A percentile compares a stretch with the other conserved stretches of the same genome.
Conservation (phyloP, 2,888 invertebrate genomes). For the Pseudococcus longispinus region DNA sequence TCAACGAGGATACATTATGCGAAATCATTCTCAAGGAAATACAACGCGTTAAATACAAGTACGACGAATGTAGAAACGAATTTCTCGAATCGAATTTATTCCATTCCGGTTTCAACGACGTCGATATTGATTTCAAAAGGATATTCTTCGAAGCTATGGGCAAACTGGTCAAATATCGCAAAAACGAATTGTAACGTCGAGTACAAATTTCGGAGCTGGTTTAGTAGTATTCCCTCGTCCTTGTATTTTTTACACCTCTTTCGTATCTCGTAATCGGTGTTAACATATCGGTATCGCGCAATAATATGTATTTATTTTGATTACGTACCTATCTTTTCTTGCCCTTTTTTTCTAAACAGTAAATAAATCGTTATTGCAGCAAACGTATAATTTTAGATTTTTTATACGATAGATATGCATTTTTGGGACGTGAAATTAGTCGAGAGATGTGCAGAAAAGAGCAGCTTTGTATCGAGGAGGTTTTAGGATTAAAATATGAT, state of each 20-base stretch:
- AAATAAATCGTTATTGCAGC: not conserved
- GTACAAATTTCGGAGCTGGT: not conserved
- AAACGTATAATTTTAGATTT: not conserved
- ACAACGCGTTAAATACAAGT: conserved; percentile 35
- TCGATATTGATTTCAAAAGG: conserved; percentile 34
- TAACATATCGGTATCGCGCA: not conserved
- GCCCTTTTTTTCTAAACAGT: not conserved
- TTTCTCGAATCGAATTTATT: conserved; percentile 36
- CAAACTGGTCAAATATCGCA: conserved; percentile 4
- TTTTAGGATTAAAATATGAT: too few relatives aligned
- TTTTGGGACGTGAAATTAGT: too few relatives aligned
- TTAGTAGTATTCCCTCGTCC: not conserved
- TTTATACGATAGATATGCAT: not conserved
- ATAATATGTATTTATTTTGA: not conserved
- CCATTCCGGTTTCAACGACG: conserved; percentile 35
- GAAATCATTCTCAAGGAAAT: conserved; percentile 25
- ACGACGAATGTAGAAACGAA: conserved; percentile 40
- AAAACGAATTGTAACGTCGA: not conserved
- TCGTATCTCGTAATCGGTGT: too few relatives aligned
- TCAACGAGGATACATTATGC: conserved; percentile 25
- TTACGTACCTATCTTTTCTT: not conserved
- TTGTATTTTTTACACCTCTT: not conserved
- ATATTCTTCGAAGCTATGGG: conserved; percentile 38
- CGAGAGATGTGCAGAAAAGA: too few relatives aligned
- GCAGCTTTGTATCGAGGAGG: too few relatives aligned